Percentiles rank a stretch among this genome's conserved stretches.
phyloP scores from a whole-genome alignment of 30 jellyfish, hydroid and myxozoan species.

The Hydractinia symbiolongicarpus region DNA sequence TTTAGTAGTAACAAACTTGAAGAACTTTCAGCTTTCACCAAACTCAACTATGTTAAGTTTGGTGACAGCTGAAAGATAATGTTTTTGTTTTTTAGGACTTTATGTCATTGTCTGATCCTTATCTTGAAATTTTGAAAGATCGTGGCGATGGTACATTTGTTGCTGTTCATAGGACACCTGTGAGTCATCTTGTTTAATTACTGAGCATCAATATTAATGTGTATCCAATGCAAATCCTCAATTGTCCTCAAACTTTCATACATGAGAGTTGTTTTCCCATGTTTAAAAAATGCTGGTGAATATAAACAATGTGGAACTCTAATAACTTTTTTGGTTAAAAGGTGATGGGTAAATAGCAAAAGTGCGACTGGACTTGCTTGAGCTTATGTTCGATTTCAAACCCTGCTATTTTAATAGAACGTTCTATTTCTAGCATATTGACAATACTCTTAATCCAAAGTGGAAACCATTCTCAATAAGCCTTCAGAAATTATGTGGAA shows the following conservation, averaged over 20 bases:
- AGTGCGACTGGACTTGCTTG: too few species aligned
- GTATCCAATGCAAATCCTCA: too few species aligned
- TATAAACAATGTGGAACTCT: background rate
- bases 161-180: slow-evolving; percentile 75
- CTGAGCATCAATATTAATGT: too few species aligned
- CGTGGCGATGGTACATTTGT: slow-evolving; percentile 67
- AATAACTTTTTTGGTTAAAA: too few species aligned
- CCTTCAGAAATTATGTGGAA: slow-evolving; percentile 51
- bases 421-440: slow-evolving; percentile 31
- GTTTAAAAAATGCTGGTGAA: background rate
- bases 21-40: too few species aligned
- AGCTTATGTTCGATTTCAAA: too few species aligned
- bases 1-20: too few species aligned
- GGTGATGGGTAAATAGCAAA: too few species aligned
- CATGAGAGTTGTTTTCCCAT: background rate
- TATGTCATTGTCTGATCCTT: slow-evolving; percentile 83
- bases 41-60: background rate
- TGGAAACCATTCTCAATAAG: slow-evolving; percentile 63
- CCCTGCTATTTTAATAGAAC: too few species aligned
- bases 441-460: slow-evolving; percentile 70
- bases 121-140: slow-evolving; percentile 56
- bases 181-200: background rate
- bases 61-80: background rate
- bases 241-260: background rate
- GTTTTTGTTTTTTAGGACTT: slow-evolving; percentile 51